These are phyloP conservation scores for Micoletzkya japonica DNA, from an alignment of 2,888 invertebrate genomes.

Conservation along the genomic window DNA sequence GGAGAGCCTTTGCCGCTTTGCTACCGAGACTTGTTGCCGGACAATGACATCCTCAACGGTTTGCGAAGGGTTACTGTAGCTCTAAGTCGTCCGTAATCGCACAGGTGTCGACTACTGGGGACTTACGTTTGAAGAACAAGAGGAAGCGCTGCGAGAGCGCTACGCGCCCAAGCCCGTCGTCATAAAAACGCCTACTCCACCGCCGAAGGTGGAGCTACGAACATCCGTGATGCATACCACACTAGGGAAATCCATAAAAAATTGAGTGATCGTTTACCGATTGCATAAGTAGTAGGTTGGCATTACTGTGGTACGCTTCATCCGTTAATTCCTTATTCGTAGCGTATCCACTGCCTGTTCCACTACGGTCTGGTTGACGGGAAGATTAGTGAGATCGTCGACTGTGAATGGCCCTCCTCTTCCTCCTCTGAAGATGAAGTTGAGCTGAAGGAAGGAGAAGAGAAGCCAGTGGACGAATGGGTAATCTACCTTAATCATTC, in stretches of 20 bases:
- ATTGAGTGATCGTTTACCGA: no score
- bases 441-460: no score
- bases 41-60: no score
- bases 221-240: neutral
- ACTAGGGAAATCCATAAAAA: neutral
- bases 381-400: neutral
- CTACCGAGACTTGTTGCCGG: no score
- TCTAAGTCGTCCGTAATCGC: no score
- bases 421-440: neutral
- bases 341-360: neutral
- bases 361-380: neutral
- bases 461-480: no score
- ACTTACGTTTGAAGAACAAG: neutral
- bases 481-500: no score
- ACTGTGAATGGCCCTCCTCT: neutral
- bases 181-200: neutral
- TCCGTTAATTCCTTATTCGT: constrained; percentile 1
- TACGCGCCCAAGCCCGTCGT: no score
- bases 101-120: constrained; percentile 28
- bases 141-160: neutral
- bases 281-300: no score
- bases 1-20: no score
- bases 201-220: neutral
- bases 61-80: no score
- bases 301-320: no score